Evolutionary conservation across 1,140 invertebrate genomes (phyloP).

Genomic region (Apolygus lucorum): DNA sequence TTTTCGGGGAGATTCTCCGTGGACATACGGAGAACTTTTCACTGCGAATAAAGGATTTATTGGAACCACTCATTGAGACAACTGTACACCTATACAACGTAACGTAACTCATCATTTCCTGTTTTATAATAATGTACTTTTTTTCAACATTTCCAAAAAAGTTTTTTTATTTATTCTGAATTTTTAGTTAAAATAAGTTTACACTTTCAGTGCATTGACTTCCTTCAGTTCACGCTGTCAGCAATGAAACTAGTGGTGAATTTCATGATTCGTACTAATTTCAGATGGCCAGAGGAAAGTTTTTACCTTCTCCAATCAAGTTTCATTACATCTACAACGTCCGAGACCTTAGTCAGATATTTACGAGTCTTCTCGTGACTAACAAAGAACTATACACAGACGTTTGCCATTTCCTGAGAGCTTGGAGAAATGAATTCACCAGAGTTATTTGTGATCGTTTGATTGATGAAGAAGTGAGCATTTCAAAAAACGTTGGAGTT

Average conservation of each 20-base stretch:
- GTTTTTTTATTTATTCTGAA: too few relatives aligned
- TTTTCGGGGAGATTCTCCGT: slow-evolving; percentile 70
- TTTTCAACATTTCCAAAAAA: too few relatives aligned
- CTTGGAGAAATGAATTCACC: slow-evolving; percentile 83
- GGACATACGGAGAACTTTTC: slow-evolving; percentile 66
- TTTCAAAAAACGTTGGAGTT: too few relatives aligned
- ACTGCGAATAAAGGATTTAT: slow-evolving; percentile 53
- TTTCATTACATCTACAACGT: slow-evolving; percentile 94
- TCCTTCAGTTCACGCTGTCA: too few relatives aligned
- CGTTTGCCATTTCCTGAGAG: slow-evolving; percentile 61
- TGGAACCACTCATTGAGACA: slow-evolving; percentile 58
- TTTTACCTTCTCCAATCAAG: slow-evolving; percentile 84
- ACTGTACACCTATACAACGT: slow-evolving; percentile 78
- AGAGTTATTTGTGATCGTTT: slow-evolving; percentile 79
- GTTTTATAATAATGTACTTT: too few relatives aligned
- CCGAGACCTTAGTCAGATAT: slow-evolving; percentile 75
- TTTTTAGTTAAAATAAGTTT: too few relatives aligned
- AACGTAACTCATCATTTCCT: slow-evolving; percentile 12
- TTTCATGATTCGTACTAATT: too few relatives aligned
- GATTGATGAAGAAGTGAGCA: slow-evolving; percentile 48
- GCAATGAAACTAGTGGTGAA: too few relatives aligned
- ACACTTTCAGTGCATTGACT: too few relatives aligned
- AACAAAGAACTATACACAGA: slow-evolving; percentile 52
- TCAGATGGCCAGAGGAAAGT: slow-evolving; percentile 56
- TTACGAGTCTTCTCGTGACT: slow-evolving; percentile 66